Percentiles rank a stretch among this genome's conserved stretches.
Evolutionary conservation across 2,113 vertebrate genomes (phyloP).

Genomic region (Aplodontia rufa): DNA sequence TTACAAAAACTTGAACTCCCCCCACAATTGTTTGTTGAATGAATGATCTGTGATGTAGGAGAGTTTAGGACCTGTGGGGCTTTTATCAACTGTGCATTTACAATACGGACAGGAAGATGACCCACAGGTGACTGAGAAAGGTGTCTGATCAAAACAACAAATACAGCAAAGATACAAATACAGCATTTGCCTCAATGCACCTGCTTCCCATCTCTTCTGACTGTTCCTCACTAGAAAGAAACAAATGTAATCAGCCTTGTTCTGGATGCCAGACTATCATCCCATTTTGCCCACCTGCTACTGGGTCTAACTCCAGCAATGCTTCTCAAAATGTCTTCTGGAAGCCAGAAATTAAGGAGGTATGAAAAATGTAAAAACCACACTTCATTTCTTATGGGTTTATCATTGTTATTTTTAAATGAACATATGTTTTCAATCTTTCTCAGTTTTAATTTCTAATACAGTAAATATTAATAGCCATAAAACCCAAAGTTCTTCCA

Average conservation of each 20-base stretch:
- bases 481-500: not conserved
- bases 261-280: not conserved
- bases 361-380: constrained; percentile 18
- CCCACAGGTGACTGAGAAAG: not conserved
- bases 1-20: not conserved
- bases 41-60: not conserved
- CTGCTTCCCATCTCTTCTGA: not conserved
- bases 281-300: not conserved
- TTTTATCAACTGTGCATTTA: not conserved
- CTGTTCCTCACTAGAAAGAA: not conserved
- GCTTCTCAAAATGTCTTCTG: not conserved
- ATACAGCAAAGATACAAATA: not conserved
- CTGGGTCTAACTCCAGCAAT: not conserved
- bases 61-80: not conserved
- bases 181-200: not conserved
- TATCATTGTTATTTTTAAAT: constrained; percentile 11
- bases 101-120: not conserved
- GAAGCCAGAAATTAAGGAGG: not conserved
- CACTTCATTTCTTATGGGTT: not conserved
- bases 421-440: not conserved
- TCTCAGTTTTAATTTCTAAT: constrained; percentile 48
- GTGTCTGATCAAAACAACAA: not conserved
- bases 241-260: not conserved
- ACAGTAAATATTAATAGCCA: not conserved
- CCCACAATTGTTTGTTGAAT: not conserved